Evolutionary conservation across 2,797 vertebrate species (phyloP), one percentile per base, ranked within the genome.

Genomic region (Notoglanidium macrostoma): DNA sequence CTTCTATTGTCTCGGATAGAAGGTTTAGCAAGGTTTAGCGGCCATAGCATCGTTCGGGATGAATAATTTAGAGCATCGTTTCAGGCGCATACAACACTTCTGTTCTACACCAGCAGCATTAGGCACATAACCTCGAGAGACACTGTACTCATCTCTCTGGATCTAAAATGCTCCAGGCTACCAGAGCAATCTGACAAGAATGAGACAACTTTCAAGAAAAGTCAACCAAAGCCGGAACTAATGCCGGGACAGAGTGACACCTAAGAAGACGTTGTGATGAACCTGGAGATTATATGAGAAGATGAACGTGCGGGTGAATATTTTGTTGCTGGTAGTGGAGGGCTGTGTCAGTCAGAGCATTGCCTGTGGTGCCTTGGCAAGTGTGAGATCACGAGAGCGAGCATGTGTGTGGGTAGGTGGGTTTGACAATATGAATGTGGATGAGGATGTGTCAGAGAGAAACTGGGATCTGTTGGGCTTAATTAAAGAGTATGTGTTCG

Each of bases 41-140:
- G 91, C 89, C 88, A 88, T 88, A 91, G 90, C 93, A 92, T 92
- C 92, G 88, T 90, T 88, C 83, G 86, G 92, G 91, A 94, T 94
- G 92, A 94, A 95, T 94, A 91, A 93, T 93, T 93, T 91, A 91
- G 92, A 92, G 92, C 90, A 23, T 90, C 85, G 51, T 87, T 91
- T 93, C 90, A 89, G 86, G 85, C 55, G 88, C 87, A 90, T 91
- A 88, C 91, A 88, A 92, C 93, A 92, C 92, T 91, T 89, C 92
- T 92, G 61, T 94, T 94, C 93, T 95, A 93, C 93, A 95, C 92
- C 94, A 95, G 93, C 93, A 93, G 95, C 94, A 95, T 95, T 94
- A 95, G 91, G 93, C 91, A 93, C 92, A 94, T 93, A 93, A 94
- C 91, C 90, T 90, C 87, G 89, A 51, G 79, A 82, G 11, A 90